Conservation (phyloP, 2,113 vertebrate species). For the Stigmatopora nigra region DNA sequence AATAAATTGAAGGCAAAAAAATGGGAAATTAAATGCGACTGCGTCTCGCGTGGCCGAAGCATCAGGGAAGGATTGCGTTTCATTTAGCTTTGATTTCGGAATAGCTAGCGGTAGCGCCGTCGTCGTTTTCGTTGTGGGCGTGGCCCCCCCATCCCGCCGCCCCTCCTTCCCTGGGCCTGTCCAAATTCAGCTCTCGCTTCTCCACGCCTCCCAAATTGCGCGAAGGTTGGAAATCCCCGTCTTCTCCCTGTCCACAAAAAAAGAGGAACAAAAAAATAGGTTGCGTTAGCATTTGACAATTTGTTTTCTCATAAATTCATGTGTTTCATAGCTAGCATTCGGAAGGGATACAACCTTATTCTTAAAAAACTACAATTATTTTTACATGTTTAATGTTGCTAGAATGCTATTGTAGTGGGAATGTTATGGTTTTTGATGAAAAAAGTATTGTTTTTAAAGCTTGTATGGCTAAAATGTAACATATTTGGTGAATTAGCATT, state of each 20-base stretch:
- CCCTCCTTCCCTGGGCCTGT: slow-evolving; percentile 65
- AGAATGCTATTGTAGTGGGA: too few species aligned
- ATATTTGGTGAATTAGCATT: too few species aligned
- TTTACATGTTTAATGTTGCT: too few species aligned
- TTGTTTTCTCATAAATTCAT: not conserved
- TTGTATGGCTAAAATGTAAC: too few species aligned
- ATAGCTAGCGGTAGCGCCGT: slow-evolving; percentile 61
- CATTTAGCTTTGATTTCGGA: slow-evolving; percentile 76
- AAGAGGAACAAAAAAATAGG: not conserved
- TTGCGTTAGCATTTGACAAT: not conserved
- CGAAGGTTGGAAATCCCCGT: slow-evolving; percentile 72
- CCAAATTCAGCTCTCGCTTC: slow-evolving; percentile 72
- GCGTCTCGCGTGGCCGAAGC: slow-evolving; percentile 64
- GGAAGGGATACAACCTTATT: too few species aligned
- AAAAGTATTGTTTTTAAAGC: too few species aligned
- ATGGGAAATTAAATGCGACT: slow-evolving; percentile 49
- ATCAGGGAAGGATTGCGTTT: slow-evolving; percentile 77
- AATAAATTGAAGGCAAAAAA: slow-evolving; percentile 25
- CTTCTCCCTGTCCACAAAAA: slow-evolving; percentile 66
- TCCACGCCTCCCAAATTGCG: slow-evolving; percentile 68
- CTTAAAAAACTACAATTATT: too few species aligned
- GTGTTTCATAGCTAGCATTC: too few species aligned
- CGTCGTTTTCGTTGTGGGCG: too few species aligned
- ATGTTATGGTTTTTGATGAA: too few species aligned
- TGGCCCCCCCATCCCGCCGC: slow-evolving; percentile 62